Evolutionary conservation across 2,797 vertebrate species (phyloP).

Genomic region (Muscicapa comitata): DNA sequence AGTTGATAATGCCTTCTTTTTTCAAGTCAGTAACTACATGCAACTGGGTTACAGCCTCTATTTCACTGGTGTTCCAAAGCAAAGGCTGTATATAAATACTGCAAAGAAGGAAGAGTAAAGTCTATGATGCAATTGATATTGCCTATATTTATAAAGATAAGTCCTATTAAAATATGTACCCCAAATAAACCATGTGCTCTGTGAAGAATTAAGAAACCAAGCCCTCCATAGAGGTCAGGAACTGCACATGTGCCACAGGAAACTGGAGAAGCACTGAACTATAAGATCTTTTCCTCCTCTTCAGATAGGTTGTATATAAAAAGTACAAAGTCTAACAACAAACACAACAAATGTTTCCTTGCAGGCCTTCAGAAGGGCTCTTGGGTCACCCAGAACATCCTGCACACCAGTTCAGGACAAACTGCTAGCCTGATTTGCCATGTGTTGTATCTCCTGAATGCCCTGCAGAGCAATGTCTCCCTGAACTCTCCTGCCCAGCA

Average conservation of each 20-base stretch:
- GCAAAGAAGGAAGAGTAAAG: neutral
- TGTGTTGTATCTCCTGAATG: neutral
- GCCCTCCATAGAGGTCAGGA: neutral
- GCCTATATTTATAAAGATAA: neutral
- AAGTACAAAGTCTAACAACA: neutral
- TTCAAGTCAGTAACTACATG: neutral
- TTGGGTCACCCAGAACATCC: neutral
- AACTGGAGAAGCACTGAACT: neutral
- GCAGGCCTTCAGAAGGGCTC: neutral
- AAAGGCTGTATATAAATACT: neutral
- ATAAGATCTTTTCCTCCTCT: neutral
- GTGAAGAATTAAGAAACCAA: neutral
- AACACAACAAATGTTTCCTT: neutral
- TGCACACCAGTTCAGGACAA: neutral
- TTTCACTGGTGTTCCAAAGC: neutral
- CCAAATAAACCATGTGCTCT: neutral
- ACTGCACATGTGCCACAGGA: neutral
- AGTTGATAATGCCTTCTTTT: neutral
- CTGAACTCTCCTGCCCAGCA: neutral
- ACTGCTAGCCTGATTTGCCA: neutral
- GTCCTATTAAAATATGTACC: neutral
- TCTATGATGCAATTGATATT: neutral
- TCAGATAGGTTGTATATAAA: neutral
- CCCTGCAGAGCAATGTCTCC: fast-evolving
- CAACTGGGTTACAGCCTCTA: neutral